phyloP scores from a whole-genome alignment of 2,797 vertebrate species.

The Anolis apletophallus region DNA sequence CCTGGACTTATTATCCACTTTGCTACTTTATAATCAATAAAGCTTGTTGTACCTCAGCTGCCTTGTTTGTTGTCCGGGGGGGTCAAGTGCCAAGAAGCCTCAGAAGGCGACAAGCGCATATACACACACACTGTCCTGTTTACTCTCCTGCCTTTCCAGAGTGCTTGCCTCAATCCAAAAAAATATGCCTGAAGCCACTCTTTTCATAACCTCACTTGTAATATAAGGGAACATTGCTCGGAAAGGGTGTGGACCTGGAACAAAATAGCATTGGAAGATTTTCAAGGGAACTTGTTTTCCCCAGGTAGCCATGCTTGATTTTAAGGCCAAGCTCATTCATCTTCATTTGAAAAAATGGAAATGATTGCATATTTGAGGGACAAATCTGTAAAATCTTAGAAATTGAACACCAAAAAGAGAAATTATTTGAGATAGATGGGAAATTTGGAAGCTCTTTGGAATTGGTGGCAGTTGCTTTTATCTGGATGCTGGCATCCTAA shows the following conservation, averaged over 20 bases:
- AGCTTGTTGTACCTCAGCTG: no score
- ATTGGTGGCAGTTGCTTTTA: neutral
- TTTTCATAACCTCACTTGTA: constrained; percentile 63
- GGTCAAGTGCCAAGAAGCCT: no score
- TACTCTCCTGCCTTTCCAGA: constrained; percentile 31
- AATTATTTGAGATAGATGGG: neutral
- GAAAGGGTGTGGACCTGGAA: constrained; percentile 60
- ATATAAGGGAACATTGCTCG: constrained; percentile 65
- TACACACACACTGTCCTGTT: neutral
- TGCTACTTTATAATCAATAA: no score
- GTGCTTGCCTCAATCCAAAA: constrained; percentile 56
- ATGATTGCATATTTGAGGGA: neutral
- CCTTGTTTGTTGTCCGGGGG: no score
- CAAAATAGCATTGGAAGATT: constrained; percentile 27
- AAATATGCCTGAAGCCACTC: constrained; percentile 67
- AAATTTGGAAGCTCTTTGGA: neutral
- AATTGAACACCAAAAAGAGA: no score
- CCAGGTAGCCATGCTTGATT: neutral
- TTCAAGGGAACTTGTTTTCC: constrained; percentile 47
- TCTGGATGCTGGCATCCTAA: neutral
- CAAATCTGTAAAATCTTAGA: neutral
- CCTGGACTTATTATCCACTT: no score
- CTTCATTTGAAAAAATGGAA: constrained; percentile 29
- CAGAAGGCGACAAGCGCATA: no score
- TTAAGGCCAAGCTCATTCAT: constrained; percentile 22